Evolutionary conservation across 2,797 vertebrate species (phyloP).

Genomic region (Holocentrus rufus): DNA sequence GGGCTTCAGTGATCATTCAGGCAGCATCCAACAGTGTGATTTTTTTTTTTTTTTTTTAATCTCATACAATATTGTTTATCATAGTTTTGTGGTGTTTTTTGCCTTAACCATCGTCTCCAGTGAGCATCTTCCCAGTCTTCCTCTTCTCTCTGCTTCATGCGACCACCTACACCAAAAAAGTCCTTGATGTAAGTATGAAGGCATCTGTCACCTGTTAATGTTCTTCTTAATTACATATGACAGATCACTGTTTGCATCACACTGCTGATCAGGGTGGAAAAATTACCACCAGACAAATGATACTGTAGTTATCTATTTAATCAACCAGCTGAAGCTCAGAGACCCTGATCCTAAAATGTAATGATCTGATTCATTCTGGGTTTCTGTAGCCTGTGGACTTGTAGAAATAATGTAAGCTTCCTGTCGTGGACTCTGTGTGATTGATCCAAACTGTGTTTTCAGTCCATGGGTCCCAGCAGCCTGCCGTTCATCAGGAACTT

Average conservation of each 20-base stretch:
- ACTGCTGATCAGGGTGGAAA: neutral
- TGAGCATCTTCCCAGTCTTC: slow-evolving; percentile 98
- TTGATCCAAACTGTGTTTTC: slow-evolving; percentile 31
- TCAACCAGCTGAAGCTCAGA: slow-evolving; percentile 17
- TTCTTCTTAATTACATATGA: slow-evolving; percentile 5
- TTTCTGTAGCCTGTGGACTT: neutral
- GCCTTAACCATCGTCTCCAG: slow-evolving; percentile 87
- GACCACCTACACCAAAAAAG: slow-evolving; percentile 96
- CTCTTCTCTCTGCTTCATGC: slow-evolving; percentile 98
- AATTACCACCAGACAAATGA: slow-evolving; percentile 25
- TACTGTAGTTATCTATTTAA: slow-evolving; percentile 39
- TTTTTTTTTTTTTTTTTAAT: too few relatives aligned
- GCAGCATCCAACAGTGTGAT: neutral
- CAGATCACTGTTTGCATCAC: slow-evolving; percentile 5
- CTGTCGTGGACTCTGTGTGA: too few relatives aligned
- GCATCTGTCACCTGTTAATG: neutral
- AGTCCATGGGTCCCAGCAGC: slow-evolving; percentile 91
- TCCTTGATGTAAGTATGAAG: slow-evolving; percentile 93
- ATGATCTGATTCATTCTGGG: too few relatives aligned
- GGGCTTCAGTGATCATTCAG: neutral
- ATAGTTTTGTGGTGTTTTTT: neutral
- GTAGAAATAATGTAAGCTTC: too few relatives aligned
- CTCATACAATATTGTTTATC: neutral
- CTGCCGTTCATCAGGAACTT: slow-evolving; percentile 91
- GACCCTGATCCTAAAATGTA: too few relatives aligned